These are phyloP conservation scores for Leptopilina clavipes DNA, from an alignment of 1,140 invertebrate species.

Conservation along the genomic window DNA sequence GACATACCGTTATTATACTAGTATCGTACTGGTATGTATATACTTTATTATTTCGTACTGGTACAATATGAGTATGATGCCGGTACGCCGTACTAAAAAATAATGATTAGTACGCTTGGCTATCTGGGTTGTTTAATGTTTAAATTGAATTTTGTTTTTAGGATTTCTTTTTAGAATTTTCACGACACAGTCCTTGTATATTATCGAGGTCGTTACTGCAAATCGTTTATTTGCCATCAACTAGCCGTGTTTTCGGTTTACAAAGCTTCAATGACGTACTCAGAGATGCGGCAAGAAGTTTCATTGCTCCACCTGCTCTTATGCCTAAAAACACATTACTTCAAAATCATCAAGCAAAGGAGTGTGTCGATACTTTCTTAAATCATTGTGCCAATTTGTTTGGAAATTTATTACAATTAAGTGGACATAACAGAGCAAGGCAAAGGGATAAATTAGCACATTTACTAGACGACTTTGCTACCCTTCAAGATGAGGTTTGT, in stretches of 20 bases:
- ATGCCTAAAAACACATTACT: conserved; percentile 80
- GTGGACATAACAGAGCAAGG: conserved; percentile 94
- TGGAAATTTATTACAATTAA: conserved; percentile 90
- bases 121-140: too few species aligned
- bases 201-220: conserved; percentile 94
- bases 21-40: too few species aligned
- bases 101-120: too few species aligned
- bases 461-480: conserved; percentile 91
- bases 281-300: conserved; percentile 87
- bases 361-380: conserved; percentile 93
- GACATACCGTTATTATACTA: too few species aligned
- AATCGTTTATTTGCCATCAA: conserved; percentile 82
- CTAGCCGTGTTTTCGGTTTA: conserved; percentile 73
- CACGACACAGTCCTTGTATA: conserved; percentile 90
- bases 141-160: conserved; percentile 69
- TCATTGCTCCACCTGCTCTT: conserved; percentile 91
- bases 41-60: too few species aligned
- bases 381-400: conserved; percentile 91
- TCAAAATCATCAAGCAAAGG: conserved; percentile 83
- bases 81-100: too few species aligned
- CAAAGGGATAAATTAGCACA: conserved; percentile 95
- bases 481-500: conserved; percentile 92
- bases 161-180: conserved; percentile 96
- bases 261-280: conserved; percentile 86
- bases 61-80: too few species aligned